Evolutionary conservation across 2,113 vertebrate genomes (phyloP).

Genomic region (Albula goreensis): DNA sequence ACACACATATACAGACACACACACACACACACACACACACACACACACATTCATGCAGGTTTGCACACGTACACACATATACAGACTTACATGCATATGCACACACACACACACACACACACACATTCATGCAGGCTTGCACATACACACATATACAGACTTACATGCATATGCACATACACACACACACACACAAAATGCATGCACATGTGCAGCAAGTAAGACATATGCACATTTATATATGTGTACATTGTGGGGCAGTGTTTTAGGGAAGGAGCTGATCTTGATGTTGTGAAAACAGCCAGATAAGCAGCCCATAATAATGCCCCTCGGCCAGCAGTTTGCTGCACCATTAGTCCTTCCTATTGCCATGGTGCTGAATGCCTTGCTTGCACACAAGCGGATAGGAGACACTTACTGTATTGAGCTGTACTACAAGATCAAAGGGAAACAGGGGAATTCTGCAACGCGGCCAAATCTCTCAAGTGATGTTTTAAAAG

Average conservation of each 20-base stretch:
- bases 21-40: no score
- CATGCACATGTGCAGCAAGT: neutral
- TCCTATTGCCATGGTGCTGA: neutral
- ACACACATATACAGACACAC: no score
- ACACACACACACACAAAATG: neutral
- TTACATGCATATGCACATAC: no score
- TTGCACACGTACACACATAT: neutral
- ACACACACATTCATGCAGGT: no score
- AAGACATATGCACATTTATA: neutral
- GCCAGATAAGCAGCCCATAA: neutral
- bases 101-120: neutral
- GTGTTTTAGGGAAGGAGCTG: neutral
- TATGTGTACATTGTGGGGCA: neutral
- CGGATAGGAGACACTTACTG: neutral
- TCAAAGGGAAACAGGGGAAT: neutral
- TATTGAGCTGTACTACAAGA: neutral
- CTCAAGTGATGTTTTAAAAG: neutral
- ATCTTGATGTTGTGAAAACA: neutral
- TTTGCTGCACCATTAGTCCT: neutral
- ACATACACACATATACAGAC: neutral
- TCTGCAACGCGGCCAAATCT: neutral
- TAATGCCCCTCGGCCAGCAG: neutral
- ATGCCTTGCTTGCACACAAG: neutral
- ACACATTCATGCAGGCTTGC: neutral
- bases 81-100: neutral